Percentiles rank a stretch among this genome's conserved stretches.
Evolutionary conservation across 2,888 invertebrate genomes (phyloP).

Genomic region (Amitus sp.): DNA sequence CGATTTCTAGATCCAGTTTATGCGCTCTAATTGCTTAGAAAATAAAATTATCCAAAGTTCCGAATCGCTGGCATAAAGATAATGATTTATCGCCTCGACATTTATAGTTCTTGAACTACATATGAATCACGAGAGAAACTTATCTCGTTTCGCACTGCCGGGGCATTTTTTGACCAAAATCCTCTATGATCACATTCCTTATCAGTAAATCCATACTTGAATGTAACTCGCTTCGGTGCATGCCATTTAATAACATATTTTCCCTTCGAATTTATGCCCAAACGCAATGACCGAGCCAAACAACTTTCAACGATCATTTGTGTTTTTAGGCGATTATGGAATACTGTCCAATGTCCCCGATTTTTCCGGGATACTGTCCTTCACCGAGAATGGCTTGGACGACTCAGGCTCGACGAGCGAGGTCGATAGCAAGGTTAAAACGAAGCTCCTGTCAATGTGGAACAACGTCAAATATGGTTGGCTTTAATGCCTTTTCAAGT

Average conservation of each 20-base stretch:
- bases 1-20: no score
- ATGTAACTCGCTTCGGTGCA: background rate
- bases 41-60: background rate
- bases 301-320: no score
- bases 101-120: constrained; percentile 5
- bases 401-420: constrained; percentile 64
- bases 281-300: no score
- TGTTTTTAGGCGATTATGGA: constrained; percentile 45
- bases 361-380: constrained; percentile 44
- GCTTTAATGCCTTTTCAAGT: constrained; percentile 43
- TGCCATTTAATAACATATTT: no score
- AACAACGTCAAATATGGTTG: constrained; percentile 89
- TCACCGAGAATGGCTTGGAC: constrained; percentile 46
- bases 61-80: background rate
- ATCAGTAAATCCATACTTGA: background rate
- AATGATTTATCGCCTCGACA: constrained; percentile 6
- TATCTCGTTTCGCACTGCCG: background rate
- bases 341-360: constrained; percentile 49
- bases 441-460: constrained; percentile 87
- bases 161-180: background rate
- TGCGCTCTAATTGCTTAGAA: background rate
- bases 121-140: constrained; percentile 5
- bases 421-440: constrained; percentile 82
- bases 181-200: background rate
- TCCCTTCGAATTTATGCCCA: no score